These are phyloP conservation scores for Apis dorsata DNA, from an alignment of 1,140 invertebrate genomes.

Conservation along the genomic window DNA sequence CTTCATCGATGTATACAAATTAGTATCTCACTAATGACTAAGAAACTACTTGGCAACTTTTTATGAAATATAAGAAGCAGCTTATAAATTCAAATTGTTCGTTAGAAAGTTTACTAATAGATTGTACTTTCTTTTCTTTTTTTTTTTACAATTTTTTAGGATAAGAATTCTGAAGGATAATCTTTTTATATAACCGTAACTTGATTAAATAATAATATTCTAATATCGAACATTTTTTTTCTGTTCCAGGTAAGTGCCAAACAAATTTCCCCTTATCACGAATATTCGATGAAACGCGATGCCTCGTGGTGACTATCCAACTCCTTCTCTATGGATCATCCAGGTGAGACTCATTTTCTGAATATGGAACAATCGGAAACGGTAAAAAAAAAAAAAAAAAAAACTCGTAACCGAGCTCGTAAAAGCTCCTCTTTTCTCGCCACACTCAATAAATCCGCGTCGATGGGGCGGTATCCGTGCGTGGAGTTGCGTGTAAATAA, in stretches of 20 bases:
- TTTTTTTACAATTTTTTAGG: no score
- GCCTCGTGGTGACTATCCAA: not conserved
- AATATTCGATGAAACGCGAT: no score
- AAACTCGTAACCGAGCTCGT: no score
- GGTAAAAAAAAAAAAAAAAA: not conserved
- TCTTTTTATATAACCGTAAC: no score
- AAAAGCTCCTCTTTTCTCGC: slow-evolving; percentile 41
- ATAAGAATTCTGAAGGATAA: no score
- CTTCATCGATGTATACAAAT: not conserved
- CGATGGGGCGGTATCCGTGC: slow-evolving; percentile 44
- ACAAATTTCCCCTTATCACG: not conserved
- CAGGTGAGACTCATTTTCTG: not conserved
- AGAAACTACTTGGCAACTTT: not conserved
- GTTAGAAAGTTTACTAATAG: not conserved
- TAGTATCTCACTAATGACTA: not conserved
- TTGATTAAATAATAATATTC: not conserved
- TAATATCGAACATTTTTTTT: slow-evolving; percentile 36
- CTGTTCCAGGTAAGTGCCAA: slow-evolving; percentile 59
- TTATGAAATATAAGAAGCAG: not conserved
- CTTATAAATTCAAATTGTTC: not conserved
- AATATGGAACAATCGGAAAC: not conserved
- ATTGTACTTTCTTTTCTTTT: no score
- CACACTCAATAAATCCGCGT: slow-evolving; percentile 64
- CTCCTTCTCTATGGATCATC: slow-evolving; percentile 6
- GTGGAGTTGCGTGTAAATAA: slow-evolving; percentile 66